Conservation (phyloP, 2,888 invertebrate species). For the Drosophila ustulata region DNA sequence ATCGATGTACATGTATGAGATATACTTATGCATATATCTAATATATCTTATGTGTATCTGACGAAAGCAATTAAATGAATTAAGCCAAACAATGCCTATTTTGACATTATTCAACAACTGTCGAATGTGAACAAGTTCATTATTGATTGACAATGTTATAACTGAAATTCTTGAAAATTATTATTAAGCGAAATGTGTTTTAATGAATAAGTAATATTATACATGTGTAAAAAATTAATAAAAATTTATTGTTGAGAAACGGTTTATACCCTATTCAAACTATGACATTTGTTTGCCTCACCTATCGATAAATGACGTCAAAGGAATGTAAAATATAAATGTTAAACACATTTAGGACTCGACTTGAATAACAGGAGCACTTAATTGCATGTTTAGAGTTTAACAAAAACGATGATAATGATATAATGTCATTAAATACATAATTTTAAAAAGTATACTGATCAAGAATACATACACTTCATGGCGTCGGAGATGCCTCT, state of each 20-base stretch:
- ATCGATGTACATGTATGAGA: not conserved
- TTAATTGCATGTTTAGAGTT: no score
- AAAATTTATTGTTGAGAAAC: constrained; percentile 41
- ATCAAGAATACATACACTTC: no score
- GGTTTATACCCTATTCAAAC: constrained; percentile 16
- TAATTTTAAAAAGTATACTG: no score
- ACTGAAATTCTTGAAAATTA: constrained; percentile 41
- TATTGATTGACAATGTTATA: constrained; percentile 37
- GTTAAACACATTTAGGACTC: no score
- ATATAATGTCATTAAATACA: no score
- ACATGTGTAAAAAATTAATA: constrained; percentile 60
- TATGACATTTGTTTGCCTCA: not conserved
- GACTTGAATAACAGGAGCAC: no score
- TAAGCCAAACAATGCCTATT: constrained; percentile 2
- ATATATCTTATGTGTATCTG: constrained; percentile 1
- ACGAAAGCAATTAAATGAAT: constrained; percentile 6
- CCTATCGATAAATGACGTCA: no score
- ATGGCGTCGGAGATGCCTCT: no score
- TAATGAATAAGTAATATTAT: constrained; percentile 69
- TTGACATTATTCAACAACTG: not conserved
- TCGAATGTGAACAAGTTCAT: constrained; percentile 18
- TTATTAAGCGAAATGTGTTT: constrained; percentile 70
- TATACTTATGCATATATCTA: not conserved
- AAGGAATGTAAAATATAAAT: no score
- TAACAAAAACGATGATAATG: no score